A percentile compares a stretch with the other conserved stretches of the same genome.
Conservation (phyloP, 2,888 invertebrate genomes). For the Rapana venosa region DNA sequence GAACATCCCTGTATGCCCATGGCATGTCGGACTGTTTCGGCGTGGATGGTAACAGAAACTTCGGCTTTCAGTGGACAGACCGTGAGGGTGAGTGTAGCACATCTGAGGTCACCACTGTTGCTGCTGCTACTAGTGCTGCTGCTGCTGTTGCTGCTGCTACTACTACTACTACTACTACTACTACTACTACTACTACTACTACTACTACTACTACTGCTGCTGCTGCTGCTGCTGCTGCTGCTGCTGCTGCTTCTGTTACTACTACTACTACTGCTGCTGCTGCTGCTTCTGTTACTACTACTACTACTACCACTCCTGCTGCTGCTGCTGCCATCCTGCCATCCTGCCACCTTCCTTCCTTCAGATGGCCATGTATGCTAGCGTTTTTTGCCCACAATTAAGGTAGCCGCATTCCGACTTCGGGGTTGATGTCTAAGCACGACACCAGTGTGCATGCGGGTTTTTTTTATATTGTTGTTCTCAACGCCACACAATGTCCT, state of each 20-base stretch:
- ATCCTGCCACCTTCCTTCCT: too few relatives aligned
- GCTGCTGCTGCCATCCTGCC: background rate
- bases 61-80: slow-evolving; percentile 66
- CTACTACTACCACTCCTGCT: background rate
- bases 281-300: background rate
- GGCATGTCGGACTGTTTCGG: slow-evolving; percentile 58
- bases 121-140: background rate
- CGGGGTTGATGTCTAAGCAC: too few relatives aligned
- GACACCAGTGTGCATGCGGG: too few relatives aligned
- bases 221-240: background rate
- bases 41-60: slow-evolving; percentile 73
- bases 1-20: slow-evolving; percentile 40
- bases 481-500: too few relatives aligned
- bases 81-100: background rate
- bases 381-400: too few relatives aligned
- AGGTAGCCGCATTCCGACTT: too few relatives aligned
- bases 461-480: too few relatives aligned
- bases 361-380: too few relatives aligned
- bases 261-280: background rate
- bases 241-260: background rate
- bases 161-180: slow-evolving; percentile 1
- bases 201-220: background rate
- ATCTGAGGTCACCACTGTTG: background rate
- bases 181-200: background rate
- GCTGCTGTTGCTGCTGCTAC: background rate